Evolutionary conservation across 2,888 invertebrate genomes (phyloP), one percentile per base, ranked within the genome.

Genomic region (Anaspis maculata): DNA sequence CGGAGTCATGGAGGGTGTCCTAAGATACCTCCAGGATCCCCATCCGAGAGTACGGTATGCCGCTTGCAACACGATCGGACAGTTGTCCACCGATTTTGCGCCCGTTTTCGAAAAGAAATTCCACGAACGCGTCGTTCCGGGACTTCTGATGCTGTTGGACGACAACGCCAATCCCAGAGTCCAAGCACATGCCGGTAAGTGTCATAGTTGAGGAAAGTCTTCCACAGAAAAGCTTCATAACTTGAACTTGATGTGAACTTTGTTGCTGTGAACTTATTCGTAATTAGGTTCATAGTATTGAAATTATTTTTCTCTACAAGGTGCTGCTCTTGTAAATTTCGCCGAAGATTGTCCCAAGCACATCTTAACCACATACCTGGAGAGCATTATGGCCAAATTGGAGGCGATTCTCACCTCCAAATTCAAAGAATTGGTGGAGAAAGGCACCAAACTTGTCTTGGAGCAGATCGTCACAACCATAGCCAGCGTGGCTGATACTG

Each of bases 391-490:
- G 83, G 72, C 71, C 33, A 94, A 94, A 66, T 73, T 98, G 39
- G 91, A 94, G 68, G 73, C 74, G 1, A 89, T 96, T 45, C 72
- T 98, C 24, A 89, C 82, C 33, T 77, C 84, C 13, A 97, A 96
- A 68, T 91, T 97, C 62, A 89, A 90, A 61, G 94, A 95, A 73
- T 72, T 97, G 45, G 80, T 94, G 30, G 88, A 92, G 61, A 86
- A 85, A 49, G 96, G 95, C 28, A 94, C 88, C 9, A 97, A 97
- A 64, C 72, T 97, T 42, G 97, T 98, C 6, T 69, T 98, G 42
- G 97, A 98, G 68, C 98, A 99, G 69, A 84, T 92, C 30, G 94
- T 97, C n/a, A 96, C 96, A 0, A 96, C 97, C 3, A 89, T 98
- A 45, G 97, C 98, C 5, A 94, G 96, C 0, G 92, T 98, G 1